Evolutionary conservation across 2,113 vertebrate genomes (phyloP).

Genomic region (Echinops telfairi): DNA sequence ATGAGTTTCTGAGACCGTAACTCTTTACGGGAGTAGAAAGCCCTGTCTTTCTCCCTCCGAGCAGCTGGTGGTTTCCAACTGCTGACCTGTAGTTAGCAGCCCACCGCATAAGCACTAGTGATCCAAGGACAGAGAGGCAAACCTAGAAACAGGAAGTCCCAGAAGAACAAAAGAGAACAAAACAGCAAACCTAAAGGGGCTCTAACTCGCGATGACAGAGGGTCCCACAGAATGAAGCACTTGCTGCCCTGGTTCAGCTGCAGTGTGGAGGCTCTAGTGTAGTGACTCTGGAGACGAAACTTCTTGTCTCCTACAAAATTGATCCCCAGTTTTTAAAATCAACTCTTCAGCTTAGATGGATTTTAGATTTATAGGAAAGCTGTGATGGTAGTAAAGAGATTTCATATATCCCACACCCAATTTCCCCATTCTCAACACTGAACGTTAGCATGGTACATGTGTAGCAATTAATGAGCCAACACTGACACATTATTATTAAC

Average conservation of each 20-base stretch:
- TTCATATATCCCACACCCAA: background rate
- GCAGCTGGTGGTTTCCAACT: no score
- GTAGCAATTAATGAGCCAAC: background rate
- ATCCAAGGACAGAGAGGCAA: background rate
- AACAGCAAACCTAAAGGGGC: background rate
- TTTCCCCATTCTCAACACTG: background rate
- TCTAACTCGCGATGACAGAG: background rate
- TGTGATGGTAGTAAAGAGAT: background rate
- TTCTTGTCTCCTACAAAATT: background rate
- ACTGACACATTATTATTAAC: background rate
- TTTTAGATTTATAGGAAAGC: conserved; percentile 26
- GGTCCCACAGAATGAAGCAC: background rate
- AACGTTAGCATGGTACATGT: background rate
- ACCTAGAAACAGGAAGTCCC: background rate
- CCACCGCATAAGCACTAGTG: no score
- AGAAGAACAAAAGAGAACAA: background rate
- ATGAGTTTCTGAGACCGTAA: no score
- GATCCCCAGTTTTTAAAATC: background rate
- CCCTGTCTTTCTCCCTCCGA: no score
- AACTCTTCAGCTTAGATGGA: background rate
- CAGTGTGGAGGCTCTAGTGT: background rate
- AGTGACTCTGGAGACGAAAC: background rate
- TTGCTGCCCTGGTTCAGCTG: background rate
- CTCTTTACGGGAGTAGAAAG: no score
- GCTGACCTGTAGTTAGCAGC: no score